Conservation (phyloP, 1,140 invertebrate genomes). For the Lamellibrachia luymesi region DNA sequence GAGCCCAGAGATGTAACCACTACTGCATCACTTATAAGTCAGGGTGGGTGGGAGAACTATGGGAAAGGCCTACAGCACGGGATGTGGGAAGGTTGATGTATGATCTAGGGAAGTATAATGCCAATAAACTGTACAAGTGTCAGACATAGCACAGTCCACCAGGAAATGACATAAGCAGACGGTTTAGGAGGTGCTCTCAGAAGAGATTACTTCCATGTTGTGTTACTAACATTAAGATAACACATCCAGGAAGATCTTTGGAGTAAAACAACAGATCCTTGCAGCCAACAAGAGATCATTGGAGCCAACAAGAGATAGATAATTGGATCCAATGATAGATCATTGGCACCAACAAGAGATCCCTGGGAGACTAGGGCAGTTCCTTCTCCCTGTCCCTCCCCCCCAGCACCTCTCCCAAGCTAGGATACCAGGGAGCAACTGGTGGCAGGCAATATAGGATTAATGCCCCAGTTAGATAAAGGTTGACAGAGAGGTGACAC, state of each 20-base stretch:
- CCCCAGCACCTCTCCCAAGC: neutral
- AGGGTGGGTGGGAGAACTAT: neutral
- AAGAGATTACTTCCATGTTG: neutral
- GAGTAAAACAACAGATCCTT: neutral
- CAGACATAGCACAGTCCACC: neutral
- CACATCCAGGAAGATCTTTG: neutral
- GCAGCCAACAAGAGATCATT: neutral
- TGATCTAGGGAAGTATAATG: neutral
- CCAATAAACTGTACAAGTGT: neutral
- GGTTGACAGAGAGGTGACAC: neutral
- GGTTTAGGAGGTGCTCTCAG: neutral
- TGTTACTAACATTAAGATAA: neutral
- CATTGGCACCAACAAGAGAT: too few species aligned
- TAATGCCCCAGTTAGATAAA: neutral
- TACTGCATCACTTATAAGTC: too few species aligned
- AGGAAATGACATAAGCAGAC: neutral
- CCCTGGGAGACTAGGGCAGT: neutral
- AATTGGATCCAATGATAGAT: neutral
- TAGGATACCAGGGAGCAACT: neutral
- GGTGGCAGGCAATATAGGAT: neutral
- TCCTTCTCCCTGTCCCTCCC: neutral
- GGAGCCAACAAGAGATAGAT: neutral
- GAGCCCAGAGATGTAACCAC: too few species aligned
- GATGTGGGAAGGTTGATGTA: neutral
- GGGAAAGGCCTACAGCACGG: neutral